Percentiles rank a stretch among this genome's conserved stretches.
These are phyloP conservation scores for Corythoichthys intestinalis DNA, from an alignment of 2,113 vertebrate species.

Conservation along the genomic window DNA sequence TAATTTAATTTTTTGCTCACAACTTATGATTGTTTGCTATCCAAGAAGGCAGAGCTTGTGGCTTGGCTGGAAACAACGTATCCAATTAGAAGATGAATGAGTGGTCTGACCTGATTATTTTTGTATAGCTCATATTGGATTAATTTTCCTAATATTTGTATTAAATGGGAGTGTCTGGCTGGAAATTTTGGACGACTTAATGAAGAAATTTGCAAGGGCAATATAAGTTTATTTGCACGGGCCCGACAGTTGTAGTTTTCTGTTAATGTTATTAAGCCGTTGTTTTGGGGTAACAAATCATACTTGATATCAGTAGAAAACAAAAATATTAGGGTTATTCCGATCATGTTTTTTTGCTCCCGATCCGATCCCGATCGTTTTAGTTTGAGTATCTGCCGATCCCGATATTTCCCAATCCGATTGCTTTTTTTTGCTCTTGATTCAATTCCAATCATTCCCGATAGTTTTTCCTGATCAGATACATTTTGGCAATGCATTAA, in stretches of 20 bases:
- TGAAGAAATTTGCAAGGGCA: neutral
- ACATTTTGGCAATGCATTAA: no score
- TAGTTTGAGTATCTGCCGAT: no score
- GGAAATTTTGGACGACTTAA: neutral
- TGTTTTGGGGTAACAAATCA: no score
- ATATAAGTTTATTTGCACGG: neutral
- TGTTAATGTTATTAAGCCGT: no score
- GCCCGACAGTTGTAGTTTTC: neutral
- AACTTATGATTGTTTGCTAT: constrained; percentile 26
- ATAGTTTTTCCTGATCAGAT: no score
- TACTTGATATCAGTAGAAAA: neutral
- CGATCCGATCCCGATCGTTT: no score
- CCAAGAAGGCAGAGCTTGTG: constrained; percentile 8
- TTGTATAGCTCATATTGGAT: neutral
- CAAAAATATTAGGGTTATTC: no score
- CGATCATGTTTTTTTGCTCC: no score
- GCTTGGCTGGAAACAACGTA: neutral
- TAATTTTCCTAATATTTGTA: neutral
- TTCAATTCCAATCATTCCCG: no score
- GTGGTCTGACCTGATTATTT: neutral
- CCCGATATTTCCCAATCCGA: no score
- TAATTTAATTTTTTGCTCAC: neutral
- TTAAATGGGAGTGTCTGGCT: neutral
- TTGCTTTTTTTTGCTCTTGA: no score
- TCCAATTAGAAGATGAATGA: neutral